A percentile compares a stretch with the other conserved stretches of the same genome.
Evolutionary conservation across 53 echinoderm and acorn worm species (phyloP).

Genomic region (Zoroaster sp.): DNA sequence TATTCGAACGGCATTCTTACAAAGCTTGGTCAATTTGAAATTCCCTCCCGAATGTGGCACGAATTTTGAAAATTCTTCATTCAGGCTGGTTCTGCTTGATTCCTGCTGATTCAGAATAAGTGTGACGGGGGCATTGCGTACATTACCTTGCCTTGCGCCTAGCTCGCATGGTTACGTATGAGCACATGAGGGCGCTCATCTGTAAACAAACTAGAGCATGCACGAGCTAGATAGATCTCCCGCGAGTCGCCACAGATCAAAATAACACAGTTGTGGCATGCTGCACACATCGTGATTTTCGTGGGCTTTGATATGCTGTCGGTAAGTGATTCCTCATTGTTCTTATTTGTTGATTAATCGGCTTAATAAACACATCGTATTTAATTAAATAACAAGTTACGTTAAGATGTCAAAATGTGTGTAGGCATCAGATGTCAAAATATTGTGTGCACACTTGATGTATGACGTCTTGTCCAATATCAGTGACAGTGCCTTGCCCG

Average conservation of each 20-base stretch:
- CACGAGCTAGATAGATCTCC: not conserved
- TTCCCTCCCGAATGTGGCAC: no score
- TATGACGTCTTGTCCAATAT: not conserved
- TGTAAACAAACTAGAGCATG: not conserved
- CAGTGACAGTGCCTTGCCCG: no score
- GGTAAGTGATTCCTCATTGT: not conserved
- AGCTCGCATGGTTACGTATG: not conserved
- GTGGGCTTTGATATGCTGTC: not conserved
- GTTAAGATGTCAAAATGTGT: not conserved
- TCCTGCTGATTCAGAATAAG: no score
- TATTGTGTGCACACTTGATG: not conserved
- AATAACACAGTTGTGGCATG: not conserved
- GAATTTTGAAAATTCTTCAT: no score
- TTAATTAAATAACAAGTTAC: not conserved
- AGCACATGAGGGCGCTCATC: not conserved
- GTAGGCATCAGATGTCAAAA: not conserved
- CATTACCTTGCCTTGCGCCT: no score
- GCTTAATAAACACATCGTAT: not conserved
- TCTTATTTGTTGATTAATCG: not conserved
- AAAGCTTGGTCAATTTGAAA: no score
- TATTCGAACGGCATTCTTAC: no score
- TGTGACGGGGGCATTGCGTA: no score
- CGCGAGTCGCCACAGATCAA: not conserved
- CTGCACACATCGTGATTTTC: not conserved
- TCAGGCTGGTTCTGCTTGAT: no score